Percentiles rank a stretch among this genome's conserved stretches.
These are phyloP conservation scores for Proterorhinus semilunaris DNA, from an alignment of 2,113 vertebrate genomes.

Conservation along the genomic window DNA sequence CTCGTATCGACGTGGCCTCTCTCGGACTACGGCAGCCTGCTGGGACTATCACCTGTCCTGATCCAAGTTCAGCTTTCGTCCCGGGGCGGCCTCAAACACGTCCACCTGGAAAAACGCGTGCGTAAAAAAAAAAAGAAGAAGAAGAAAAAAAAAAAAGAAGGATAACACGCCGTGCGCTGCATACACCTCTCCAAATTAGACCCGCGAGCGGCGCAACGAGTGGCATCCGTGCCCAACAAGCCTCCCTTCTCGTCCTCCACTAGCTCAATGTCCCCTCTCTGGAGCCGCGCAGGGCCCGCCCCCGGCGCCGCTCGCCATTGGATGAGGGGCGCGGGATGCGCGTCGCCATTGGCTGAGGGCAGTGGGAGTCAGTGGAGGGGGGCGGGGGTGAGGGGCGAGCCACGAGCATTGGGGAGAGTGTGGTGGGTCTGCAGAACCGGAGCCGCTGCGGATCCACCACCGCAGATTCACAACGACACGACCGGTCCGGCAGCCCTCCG, in stretches of 20 bases:
- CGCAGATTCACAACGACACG: too few relatives aligned
- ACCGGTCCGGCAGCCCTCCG: too few relatives aligned
- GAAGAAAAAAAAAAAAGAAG: too few relatives aligned
- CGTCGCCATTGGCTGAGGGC: slow-evolving; percentile 42
- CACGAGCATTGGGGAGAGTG: slow-evolving; percentile 15
- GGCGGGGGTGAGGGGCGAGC: slow-evolving; percentile 18
- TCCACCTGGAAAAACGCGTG: slow-evolving; percentile 68
- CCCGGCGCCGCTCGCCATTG: slow-evolving; percentile 45
- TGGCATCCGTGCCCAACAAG: slow-evolving; percentile 71
- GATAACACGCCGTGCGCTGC: slow-evolving; percentile 66
- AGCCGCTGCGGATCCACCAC: too few relatives aligned
- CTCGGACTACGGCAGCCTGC: slow-evolving; percentile 51
- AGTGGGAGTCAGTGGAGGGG: slow-evolving; percentile 49
- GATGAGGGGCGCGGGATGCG: not conserved
- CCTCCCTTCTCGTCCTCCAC: slow-evolving; percentile 61
- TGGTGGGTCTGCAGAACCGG: too few relatives aligned
- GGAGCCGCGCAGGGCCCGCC: slow-evolving; percentile 55
- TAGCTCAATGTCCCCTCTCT: slow-evolving; percentile 61
- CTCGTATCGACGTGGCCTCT: slow-evolving; percentile 59
- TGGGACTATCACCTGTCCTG: slow-evolving; percentile 76
- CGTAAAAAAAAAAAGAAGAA: not conserved
- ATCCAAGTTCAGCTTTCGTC: slow-evolving; percentile 71
- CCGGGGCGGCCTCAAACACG: slow-evolving; percentile 68
- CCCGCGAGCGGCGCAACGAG: slow-evolving; percentile 68
- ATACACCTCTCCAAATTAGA: slow-evolving; percentile 76